A percentile compares a stretch with the other conserved stretches of the same genome.
These are phyloP conservation scores for Capreolus pygargus DNA, from an alignment of 2,113 vertebrate genomes.

Conservation along the genomic window DNA sequence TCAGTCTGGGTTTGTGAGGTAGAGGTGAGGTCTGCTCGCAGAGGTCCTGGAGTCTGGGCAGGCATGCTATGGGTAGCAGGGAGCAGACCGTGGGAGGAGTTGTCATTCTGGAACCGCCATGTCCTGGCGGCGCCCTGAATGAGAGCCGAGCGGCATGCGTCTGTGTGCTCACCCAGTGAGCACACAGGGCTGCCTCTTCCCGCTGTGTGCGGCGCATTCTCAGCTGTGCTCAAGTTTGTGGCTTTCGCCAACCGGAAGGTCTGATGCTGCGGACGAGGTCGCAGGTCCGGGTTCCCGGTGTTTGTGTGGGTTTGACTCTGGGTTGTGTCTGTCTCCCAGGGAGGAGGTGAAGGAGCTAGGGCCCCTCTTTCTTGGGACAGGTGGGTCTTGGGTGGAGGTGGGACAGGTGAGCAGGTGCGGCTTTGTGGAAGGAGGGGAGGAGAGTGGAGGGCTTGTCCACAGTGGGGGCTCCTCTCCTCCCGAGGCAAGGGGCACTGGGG, in stretches of 20 bases:
- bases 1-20: background rate
- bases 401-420: background rate
- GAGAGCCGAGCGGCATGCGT: background rate
- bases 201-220: background rate
- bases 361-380: too few relatives aligned
- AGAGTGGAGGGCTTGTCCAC: background rate
- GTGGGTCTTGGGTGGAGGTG: background rate
- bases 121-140: fast-evolving
- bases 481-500: background rate
- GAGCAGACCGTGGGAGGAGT: background rate
- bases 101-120: fast-evolving
- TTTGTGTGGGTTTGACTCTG: background rate
- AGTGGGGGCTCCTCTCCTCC: background rate
- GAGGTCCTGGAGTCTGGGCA: background rate
- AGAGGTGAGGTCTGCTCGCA: background rate
- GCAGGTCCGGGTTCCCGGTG: background rate
- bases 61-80: background rate
- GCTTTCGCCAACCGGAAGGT: background rate
- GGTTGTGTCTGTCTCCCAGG: background rate
- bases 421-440: background rate
- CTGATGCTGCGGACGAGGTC: background rate
- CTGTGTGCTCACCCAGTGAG: background rate
- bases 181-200: background rate
- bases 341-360: background rate
- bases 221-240: background rate